These are phyloP conservation scores for Sebastes vulpes DNA, from an alignment of 2,797 vertebrate species.

Conservation along the genomic window DNA sequence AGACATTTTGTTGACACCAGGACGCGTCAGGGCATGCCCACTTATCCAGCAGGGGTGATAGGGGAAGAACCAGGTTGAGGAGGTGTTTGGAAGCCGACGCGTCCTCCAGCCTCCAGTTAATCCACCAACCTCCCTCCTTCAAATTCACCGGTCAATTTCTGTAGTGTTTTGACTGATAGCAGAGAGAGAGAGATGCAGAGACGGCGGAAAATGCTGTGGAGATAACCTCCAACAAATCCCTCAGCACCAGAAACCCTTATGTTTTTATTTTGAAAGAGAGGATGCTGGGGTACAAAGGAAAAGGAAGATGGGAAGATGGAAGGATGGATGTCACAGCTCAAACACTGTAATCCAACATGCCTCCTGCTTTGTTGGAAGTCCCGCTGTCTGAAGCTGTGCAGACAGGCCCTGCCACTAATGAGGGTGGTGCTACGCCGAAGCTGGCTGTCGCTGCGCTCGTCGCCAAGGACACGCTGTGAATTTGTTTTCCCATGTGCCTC, in stretches of 20 bases:
- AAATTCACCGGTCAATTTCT: background rate
- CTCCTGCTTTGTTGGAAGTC: conserved; percentile 8
- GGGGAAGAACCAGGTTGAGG: background rate
- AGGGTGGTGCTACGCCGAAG: conserved; percentile 20
- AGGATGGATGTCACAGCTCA: background rate
- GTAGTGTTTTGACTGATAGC: conserved; percentile 15
- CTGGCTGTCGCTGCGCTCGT: conserved; percentile 22
- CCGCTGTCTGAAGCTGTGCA: conserved; percentile 18
- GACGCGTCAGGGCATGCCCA: background rate
- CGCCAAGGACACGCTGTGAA: conserved; percentile 47
- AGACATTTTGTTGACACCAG: conserved; percentile 26
- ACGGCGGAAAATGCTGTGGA: background rate
- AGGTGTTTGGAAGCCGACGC: conserved; percentile 10
- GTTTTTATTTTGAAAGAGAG: background rate
- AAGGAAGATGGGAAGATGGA: background rate
- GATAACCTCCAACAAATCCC: conserved; percentile 5
- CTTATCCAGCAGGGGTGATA: conserved; percentile 3
- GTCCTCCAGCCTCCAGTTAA: conserved; percentile 15
- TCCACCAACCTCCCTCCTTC: background rate
- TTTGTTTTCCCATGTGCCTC: conserved; percentile 30
- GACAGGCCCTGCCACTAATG: conserved; percentile 57
- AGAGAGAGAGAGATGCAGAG: background rate
- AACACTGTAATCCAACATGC: conserved; percentile 17
- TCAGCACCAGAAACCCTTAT: background rate
- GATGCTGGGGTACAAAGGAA: background rate